phyloP scores from a whole-genome alignment of 2,888 invertebrate species.

The Belgica antarctica region DNA sequence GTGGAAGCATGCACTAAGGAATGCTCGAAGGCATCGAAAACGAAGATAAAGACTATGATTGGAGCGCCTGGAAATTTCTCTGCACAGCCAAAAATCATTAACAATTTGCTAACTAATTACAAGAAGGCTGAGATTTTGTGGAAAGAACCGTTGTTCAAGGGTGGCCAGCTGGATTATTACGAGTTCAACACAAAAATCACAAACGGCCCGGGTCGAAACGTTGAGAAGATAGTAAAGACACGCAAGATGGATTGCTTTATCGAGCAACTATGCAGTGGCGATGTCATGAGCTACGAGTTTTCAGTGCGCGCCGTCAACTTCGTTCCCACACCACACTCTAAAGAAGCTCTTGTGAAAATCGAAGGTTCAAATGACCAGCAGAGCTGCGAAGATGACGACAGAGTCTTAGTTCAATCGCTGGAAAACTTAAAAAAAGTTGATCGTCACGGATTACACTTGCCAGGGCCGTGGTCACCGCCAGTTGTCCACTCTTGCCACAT shows the following conservation, averaged over 20 bases:
- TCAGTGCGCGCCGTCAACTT: conserved; percentile 52
- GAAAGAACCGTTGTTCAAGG: conserved; percentile 57
- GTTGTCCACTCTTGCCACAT: conserved; percentile 36
- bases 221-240: conserved; percentile 45
- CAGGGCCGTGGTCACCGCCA: conserved; percentile 45
- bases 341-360: not conserved
- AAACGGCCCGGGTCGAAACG: not conserved
- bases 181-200: conserved; percentile 53
- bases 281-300: conserved; percentile 45
- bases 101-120: conserved; percentile 38
- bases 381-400: conserved; percentile 35
- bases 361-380: not conserved
- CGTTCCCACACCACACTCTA: conserved; percentile 45
- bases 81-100: conserved; percentile 11
- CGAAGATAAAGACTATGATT: conserved; percentile 42
- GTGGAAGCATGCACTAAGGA: conserved; percentile 44
- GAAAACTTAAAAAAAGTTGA: not conserved
- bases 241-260: conserved; percentile 35
- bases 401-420: not conserved
- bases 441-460: conserved; percentile 32
- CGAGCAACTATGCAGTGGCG: conserved; percentile 43
- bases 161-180: conserved; percentile 61
- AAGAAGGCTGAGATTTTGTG: conserved; percentile 53
- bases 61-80: conserved; percentile 43
- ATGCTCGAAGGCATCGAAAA: conserved; percentile 43